Base-by-base conservation (phyloP, 2,797 vertebrate genomes). In the Pseudomugil gertrudae region DNA sequence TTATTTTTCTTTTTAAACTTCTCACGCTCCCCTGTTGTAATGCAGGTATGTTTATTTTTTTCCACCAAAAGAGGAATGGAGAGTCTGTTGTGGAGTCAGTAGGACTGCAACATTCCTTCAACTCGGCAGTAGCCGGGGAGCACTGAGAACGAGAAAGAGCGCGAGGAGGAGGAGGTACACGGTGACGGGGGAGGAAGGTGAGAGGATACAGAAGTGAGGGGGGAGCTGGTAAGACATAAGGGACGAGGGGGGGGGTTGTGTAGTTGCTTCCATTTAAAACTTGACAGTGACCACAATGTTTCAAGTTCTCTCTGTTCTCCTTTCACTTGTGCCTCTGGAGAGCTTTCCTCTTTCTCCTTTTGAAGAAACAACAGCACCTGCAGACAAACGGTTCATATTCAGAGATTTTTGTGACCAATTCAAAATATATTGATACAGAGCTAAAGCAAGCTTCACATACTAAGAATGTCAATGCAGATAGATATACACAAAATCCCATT, bases 281-380 rank as follows among this genome's bases (percentile, higher is more conserved):
- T 92, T 64, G 91, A 94, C 93, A 92, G 91, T 93, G 92, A 94
- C 87, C 92, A 92, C 89, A 94, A 93, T 90, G 91, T 89, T 93
- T 93, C 92, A 91, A 93, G 93, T 94, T 93, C 90, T 89, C 77
- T 50, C 33, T 78, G 66, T 55, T 84, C 69, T 76, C 81, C 95
- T 56, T 97, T 96, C 83, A 98, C 93, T 98, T 98, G 92, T 97
- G 97, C 81, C 97, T 95, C 90, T 97, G 97, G 75, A 96, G 94
- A 19, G 95, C 94, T 98, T 99, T 99, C 94, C 97, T 97, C 97
- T 98, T 99, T 90, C 96, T 95, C 79, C 97, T 94, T 84, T 98
- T 99, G 91, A 99, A 98, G 93, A 99, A 99, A 90, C 97, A 99
- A 94, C 97, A 98, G 95, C 97, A 99, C 95, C 97, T 99, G 89